These are phyloP conservation scores for Dromiciops gliroides DNA, from an alignment of 2,113 vertebrate genomes.

Conservation along the genomic window DNA sequence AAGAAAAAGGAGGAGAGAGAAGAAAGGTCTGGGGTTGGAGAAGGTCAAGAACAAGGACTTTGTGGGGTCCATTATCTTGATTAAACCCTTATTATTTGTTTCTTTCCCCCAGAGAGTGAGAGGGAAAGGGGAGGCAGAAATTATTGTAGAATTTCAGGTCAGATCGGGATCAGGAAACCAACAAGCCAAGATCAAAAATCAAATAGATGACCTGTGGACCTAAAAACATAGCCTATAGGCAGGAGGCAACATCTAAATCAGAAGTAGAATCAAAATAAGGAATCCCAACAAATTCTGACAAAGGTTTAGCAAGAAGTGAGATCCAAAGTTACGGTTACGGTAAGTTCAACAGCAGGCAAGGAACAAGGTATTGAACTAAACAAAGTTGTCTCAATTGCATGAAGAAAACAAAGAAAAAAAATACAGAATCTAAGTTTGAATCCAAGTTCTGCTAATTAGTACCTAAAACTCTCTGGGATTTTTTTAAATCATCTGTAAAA, in stretches of 20 bases:
- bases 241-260: neutral
- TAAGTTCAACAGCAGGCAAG: neutral
- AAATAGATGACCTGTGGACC: neutral
- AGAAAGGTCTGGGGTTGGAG: neutral
- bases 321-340: neutral
- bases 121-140: neutral
- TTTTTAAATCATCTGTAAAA: neutral
- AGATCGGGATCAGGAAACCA: neutral
- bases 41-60: neutral
- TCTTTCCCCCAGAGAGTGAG: neutral
- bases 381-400: neutral
- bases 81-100: neutral
- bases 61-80: neutral
- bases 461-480: neutral
- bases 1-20: neutral
- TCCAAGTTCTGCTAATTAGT: neutral
- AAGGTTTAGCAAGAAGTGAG: neutral
- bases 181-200: neutral
- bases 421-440: neutral
- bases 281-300: neutral
- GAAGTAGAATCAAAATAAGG: neutral
- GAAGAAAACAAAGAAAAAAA: neutral
- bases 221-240: neutral
- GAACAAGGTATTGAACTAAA: neutral
- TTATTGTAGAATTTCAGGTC: neutral